Conservation (phyloP, 2,797 vertebrate genomes). For the Gymnodraco acuticeps region DNA sequence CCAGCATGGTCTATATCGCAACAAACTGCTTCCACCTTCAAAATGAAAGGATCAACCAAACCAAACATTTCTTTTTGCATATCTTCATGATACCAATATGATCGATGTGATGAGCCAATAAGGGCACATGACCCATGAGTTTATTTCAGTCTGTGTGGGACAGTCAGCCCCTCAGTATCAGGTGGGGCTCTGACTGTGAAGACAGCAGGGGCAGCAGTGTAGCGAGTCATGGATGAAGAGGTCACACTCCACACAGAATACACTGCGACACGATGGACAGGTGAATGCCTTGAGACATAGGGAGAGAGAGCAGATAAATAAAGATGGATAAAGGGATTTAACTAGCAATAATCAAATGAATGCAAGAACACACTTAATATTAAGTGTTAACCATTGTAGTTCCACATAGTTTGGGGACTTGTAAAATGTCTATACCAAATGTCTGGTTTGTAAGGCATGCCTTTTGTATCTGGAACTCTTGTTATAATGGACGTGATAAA, state of each 20-base stretch:
- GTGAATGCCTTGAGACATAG: constrained; percentile 86
- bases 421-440: neutral
- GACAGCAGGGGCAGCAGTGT: constrained; percentile 96
- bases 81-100: neutral
- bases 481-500: neutral
- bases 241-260: constrained; percentile 95
- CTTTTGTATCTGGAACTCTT: neutral
- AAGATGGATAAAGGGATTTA: neutral
- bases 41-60: neutral
- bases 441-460: neutral
- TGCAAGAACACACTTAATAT: neutral
- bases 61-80: neutral
- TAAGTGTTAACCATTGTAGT: neutral
- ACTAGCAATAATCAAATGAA: neutral
- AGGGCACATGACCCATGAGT: neutral
- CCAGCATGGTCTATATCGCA: neutral
- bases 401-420: neutral
- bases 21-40: constrained; percentile 2
- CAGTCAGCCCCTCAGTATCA: constrained; percentile 22
- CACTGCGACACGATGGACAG: constrained; percentile 87
- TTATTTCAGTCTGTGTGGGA: constrained; percentile 14
- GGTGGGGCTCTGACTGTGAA: constrained; percentile 82
- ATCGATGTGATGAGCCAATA: neutral
- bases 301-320: constrained; percentile 9
- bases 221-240: constrained; percentile 94